phyloP scores from a whole-genome alignment of 2,797 vertebrate genomes.

The Hapalemur alaotrensis region DNA sequence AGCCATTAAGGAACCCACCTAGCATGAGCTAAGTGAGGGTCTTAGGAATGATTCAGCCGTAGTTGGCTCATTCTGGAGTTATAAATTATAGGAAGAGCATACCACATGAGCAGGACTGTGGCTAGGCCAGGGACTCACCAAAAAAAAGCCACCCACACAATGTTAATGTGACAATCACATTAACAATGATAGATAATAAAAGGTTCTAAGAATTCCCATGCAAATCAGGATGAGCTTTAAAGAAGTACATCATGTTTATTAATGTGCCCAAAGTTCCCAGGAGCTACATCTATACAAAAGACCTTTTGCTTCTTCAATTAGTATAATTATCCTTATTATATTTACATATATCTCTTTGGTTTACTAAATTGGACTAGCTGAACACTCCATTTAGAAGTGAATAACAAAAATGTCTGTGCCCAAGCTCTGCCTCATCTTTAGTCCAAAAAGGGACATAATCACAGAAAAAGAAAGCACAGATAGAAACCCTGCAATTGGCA shows the following conservation, averaged over 20 bases:
- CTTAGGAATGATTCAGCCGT: not conserved
- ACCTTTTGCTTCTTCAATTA: not conserved
- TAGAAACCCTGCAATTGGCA: not conserved
- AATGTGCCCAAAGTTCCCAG: not conserved
- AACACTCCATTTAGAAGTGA: not conserved
- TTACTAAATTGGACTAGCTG: not conserved
- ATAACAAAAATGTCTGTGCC: not conserved
- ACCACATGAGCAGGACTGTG: not conserved
- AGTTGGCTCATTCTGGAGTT: not conserved
- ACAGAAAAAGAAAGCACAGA: not conserved
- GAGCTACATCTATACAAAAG: not conserved
- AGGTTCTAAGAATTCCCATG: not conserved
- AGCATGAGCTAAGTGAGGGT: not conserved
- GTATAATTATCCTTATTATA: not conserved
- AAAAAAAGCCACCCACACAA: not conserved
- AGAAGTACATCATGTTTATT: not conserved
- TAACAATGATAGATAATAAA: not conserved
- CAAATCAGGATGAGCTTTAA: not conserved
- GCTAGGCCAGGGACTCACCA: not conserved
- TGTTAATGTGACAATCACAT: not conserved
- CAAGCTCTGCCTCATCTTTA: constrained; percentile 13
- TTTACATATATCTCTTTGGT: constrained; percentile 33
- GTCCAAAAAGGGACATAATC: not conserved
- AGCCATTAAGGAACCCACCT: not conserved
- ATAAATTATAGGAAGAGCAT: not conserved